These are phyloP conservation scores for Homarus americanus DNA, from an alignment of 1,140 invertebrate species.

Conservation along the genomic window DNA sequence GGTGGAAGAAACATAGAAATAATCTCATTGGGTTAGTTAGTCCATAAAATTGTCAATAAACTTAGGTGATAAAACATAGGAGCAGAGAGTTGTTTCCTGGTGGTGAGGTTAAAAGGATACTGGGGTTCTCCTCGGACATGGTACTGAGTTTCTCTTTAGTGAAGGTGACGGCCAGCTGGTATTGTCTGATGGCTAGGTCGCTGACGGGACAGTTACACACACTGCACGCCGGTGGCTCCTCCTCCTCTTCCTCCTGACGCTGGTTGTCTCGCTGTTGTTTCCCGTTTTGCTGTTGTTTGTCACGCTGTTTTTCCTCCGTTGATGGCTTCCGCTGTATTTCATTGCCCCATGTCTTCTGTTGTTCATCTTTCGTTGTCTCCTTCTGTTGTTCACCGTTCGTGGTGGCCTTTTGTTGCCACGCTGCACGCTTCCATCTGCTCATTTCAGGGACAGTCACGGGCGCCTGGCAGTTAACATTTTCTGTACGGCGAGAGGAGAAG, in stretches of 20 bases:
- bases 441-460: slow-evolving; percentile 5
- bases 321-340: neutral
- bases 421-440: neutral
- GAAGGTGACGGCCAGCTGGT: slow-evolving; percentile 14
- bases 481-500: neutral
- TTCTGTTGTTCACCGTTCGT: neutral
- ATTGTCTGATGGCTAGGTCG: neutral
- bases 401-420: neutral
- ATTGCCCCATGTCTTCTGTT: neutral
- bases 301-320: no score
- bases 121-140: slow-evolving; percentile 50
- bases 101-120: slow-evolving; percentile 51
- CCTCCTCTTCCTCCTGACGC: neutral
- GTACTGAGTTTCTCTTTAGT: slow-evolving; percentile 30
- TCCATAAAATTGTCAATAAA: no score
- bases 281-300: neutral
- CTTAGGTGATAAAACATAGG: no score
- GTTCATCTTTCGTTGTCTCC: neutral
- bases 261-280: no score
- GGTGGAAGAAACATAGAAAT: no score
- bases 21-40: no score
- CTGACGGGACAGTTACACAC: slow-evolving; percentile 1
- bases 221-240: neutral
- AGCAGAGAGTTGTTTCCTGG: no score
- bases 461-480: neutral